Conservation (phyloP, 2,888 invertebrate species). For the Nezara viridula region DNA sequence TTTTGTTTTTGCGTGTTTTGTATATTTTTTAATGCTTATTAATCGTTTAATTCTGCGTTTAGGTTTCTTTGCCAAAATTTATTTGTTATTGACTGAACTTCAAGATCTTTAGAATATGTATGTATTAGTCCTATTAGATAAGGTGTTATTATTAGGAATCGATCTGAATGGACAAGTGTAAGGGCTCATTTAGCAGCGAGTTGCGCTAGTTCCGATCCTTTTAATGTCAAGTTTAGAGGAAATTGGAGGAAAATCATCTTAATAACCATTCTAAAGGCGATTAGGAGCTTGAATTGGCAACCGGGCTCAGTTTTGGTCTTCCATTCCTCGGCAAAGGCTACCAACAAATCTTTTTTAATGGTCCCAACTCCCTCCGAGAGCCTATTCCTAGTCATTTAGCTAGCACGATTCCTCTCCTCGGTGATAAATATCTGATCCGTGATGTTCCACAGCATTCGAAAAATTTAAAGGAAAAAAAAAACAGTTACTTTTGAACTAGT, state of each 20-base stretch:
- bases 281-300: background rate
- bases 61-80: too few relatives aligned
- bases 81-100: too few relatives aligned
- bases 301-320: background rate
- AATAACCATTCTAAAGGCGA: constrained; percentile 21
- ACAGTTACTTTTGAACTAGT: background rate
- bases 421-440: background rate
- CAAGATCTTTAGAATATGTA: too few relatives aligned
- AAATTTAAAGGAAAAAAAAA: background rate
- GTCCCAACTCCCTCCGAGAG: background rate
- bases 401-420: background rate
- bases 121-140: too few relatives aligned
- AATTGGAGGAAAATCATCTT: background rate
- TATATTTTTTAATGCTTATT: too few relatives aligned
- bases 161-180: background rate
- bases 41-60: too few relatives aligned
- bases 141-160: too few relatives aligned
- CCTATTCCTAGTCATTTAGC: constrained; percentile 30
- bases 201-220: background rate
- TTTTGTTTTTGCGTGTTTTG: too few relatives aligned
- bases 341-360: constrained; percentile 26
- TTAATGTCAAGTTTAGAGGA: background rate
- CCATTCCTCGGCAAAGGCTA: background rate
- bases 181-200: background rate
- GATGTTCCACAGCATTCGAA: background rate